Conservation (phyloP, 2,797 vertebrate genomes). For the Octomys mimax region DNA sequence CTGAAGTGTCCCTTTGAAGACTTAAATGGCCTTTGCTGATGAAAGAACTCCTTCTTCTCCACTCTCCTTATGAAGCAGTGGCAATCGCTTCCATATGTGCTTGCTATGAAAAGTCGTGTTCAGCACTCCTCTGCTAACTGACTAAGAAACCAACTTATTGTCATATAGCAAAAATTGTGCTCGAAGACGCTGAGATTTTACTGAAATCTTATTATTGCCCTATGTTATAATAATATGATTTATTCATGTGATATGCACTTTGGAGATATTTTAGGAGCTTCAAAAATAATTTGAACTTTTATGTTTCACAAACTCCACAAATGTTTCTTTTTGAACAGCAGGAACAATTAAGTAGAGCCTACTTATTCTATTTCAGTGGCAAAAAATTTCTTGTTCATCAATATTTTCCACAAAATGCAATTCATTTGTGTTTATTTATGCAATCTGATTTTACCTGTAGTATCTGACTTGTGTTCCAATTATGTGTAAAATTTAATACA, state of each 20-base stretch:
- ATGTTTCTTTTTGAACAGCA: slow-evolving; percentile 55
- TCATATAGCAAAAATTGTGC: slow-evolving; percentile 6
- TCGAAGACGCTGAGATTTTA: slow-evolving; percentile 4
- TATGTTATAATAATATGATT: slow-evolving; percentile 4
- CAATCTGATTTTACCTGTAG: slow-evolving; percentile 83
- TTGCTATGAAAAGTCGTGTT: neutral
- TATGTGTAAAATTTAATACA: slow-evolving; percentile 82
- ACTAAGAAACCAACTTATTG: slow-evolving; percentile 63
- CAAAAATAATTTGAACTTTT: slow-evolving; percentile 55
- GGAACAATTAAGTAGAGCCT: neutral
- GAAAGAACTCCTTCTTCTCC: neutral
- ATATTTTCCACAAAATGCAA: slow-evolving; percentile 52
- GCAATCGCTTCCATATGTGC: neutral
- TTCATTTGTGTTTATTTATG: slow-evolving; percentile 44
- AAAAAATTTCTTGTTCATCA: slow-evolving; percentile 45
- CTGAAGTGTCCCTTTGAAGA: neutral
- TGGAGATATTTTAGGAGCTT: slow-evolving; percentile 68
- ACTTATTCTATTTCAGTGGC: slow-evolving; percentile 59
- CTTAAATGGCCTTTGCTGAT: slow-evolving; percentile 4
- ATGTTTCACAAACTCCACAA: slow-evolving; percentile 42
- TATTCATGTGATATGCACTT: slow-evolving; percentile 62
- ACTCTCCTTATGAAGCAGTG: neutral
- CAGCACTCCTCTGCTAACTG: neutral
- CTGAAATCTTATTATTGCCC: slow-evolving; percentile 22
- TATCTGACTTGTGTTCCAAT: slow-evolving; percentile 73